Conservation (phyloP, 64 coral and sea anemone genomes). For the Montipora sp. region DNA sequence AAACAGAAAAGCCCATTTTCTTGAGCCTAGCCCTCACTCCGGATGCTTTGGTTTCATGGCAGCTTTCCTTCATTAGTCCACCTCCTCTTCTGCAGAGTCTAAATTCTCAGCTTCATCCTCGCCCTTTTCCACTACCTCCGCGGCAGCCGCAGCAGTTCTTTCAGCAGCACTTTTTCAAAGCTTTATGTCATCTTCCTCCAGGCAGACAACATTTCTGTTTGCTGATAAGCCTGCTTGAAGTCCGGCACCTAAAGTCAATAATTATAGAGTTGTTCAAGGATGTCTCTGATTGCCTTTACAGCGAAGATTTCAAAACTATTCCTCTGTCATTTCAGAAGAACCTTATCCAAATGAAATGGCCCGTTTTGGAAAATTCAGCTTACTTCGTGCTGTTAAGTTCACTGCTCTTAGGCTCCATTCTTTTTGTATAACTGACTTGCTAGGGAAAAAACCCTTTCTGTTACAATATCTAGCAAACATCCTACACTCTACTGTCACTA, state of each 20-base stretch:
- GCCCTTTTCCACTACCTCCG: not conserved
- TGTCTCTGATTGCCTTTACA: not conserved
- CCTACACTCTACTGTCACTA: no score
- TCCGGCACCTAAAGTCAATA: constrained; percentile 18
- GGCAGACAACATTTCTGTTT: constrained; percentile 31
- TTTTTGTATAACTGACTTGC: no score
- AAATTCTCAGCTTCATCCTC: not conserved
- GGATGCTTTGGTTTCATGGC: no score
- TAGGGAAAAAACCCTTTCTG: not conserved
- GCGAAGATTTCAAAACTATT: no score
- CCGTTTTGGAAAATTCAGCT: no score
- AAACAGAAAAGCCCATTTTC: no score
- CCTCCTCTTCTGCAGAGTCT: not conserved
- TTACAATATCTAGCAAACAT: no score
- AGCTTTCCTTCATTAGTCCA: not conserved
- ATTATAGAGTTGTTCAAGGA: not conserved
- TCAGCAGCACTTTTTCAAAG: not conserved
- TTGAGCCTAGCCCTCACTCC: no score
- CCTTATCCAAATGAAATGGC: no score
- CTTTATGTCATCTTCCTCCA: not conserved
- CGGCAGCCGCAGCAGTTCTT: not conserved
- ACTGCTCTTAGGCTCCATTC: no score
- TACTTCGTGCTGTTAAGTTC: no score
- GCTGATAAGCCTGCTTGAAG: constrained; percentile 6
- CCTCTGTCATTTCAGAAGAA: no score